Conservation (phyloP, 2,888 invertebrate species). For the Phania funesta region DNA sequence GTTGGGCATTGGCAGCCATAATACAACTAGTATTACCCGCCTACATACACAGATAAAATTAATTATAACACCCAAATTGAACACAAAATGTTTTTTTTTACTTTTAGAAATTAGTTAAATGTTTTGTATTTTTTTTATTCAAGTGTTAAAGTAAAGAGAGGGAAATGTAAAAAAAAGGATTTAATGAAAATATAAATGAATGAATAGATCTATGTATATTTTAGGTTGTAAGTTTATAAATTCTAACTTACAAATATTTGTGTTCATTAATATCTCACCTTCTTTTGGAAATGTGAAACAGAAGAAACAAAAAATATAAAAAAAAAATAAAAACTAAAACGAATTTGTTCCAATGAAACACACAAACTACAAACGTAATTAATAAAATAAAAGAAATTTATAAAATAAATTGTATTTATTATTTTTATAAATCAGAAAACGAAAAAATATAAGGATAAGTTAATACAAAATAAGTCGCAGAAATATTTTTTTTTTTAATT, state of each 20-base stretch:
- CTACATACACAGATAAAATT: slow-evolving; percentile 74
- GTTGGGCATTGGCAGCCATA: slow-evolving; percentile 69
- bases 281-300: not conserved
- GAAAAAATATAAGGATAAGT: not conserved
- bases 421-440: not conserved
- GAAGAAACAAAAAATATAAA: too few relatives aligned
- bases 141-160: too few relatives aligned
- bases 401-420: slow-evolving; percentile 5
- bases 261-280: slow-evolving; percentile 21
- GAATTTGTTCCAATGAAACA: slow-evolving; percentile 33
- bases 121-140: not conserved
- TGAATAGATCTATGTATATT: too few relatives aligned
- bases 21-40: slow-evolving; percentile 69
- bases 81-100: not conserved
- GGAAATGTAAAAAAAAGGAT: too few relatives aligned
- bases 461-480: slow-evolving; percentile 23
- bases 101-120: not conserved
- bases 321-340: not conserved
- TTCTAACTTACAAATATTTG: slow-evolving; percentile 14
- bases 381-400: not conserved
- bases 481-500: too few relatives aligned
- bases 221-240: too few relatives aligned
- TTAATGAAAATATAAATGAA: too few relatives aligned
- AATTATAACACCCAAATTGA: not conserved
- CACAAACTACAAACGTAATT: not conserved